phyloP scores from a whole-genome alignment of 1,140 invertebrate species.

The Drosophila sp. region DNA sequence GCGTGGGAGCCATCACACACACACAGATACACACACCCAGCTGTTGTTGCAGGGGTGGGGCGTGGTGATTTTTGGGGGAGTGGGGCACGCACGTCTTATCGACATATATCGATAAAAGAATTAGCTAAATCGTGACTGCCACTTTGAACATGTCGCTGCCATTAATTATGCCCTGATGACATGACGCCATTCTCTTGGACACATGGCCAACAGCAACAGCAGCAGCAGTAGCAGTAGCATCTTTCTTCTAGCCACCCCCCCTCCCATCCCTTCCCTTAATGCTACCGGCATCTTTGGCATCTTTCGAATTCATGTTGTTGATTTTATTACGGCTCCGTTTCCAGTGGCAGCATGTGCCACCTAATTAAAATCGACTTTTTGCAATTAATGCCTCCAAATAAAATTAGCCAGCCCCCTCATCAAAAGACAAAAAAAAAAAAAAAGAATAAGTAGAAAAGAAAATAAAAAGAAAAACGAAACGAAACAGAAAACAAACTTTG shows the following conservation, averaged over 20 bases:
- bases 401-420: constrained; percentile 55
- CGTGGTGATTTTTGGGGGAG: not conserved
- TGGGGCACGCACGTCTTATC: constrained; percentile 66
- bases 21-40: constrained; percentile 23
- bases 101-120: constrained; percentile 82
- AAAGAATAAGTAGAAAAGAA: constrained; percentile 25
- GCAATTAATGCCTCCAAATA: constrained; percentile 76
- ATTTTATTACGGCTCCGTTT: constrained; percentile 76
- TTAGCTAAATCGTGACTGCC: constrained; percentile 81
- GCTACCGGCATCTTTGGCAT: constrained; percentile 6
- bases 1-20: constrained; percentile 2
- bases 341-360: constrained; percentile 43
- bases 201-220: constrained; percentile 18
- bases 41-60: constrained; percentile 18
- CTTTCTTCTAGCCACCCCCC: too few species aligned
- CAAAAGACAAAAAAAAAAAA: constrained; percentile 2
- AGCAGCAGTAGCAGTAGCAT: constrained; percentile 11
- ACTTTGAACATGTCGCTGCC: constrained; percentile 77
- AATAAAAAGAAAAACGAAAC: not conserved
- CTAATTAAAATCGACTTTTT: constrained; percentile 82
- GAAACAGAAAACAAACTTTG: not conserved
- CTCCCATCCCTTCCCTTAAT: too few species aligned
- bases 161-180: constrained; percentile 78
- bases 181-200: constrained; percentile 56
- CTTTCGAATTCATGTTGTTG: constrained; percentile 45